Conservation (phyloP, 64 coral and sea anemone genomes). For the Pachyseris speciosa region DNA sequence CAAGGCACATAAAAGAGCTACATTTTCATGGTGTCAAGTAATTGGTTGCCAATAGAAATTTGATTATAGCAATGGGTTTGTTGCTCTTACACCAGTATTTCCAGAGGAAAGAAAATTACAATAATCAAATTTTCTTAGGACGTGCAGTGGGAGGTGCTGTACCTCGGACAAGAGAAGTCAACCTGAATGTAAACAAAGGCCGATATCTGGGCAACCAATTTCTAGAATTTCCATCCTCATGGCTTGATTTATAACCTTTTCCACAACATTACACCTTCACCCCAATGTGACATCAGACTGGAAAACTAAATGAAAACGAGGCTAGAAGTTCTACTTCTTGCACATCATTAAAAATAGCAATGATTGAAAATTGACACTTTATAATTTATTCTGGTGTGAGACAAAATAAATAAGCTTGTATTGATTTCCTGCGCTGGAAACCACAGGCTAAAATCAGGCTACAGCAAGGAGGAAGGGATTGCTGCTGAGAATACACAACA, state of each 20-base stretch:
- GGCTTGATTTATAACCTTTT: neutral
- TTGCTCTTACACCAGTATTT: too few relatives aligned
- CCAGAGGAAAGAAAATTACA: neutral
- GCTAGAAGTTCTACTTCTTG: neutral
- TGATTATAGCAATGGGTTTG: too few relatives aligned
- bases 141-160: neutral
- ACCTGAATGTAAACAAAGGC: constrained; percentile 22
- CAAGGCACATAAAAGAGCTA: too few relatives aligned
- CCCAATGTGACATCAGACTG: neutral
- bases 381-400: neutral
- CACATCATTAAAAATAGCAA: neutral
- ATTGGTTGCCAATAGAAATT: too few relatives aligned
- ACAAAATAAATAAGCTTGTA: constrained; percentile 26
- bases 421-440: constrained; percentile 10
- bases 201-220: constrained; percentile 17
- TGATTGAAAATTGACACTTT: constrained; percentile 1
- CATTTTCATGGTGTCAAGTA: too few relatives aligned
- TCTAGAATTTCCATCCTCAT: neutral
- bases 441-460: neutral
- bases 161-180: neutral
- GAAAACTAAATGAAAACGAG: neutral
- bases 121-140: neutral
- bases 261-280: neutral
- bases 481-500: neutral
- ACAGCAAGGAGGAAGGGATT: neutral